Evolutionary conservation across 2,113 vertebrate genomes (phyloP), one percentile per base, ranked within the genome.

Genomic region (Ursus arctos): DNA sequence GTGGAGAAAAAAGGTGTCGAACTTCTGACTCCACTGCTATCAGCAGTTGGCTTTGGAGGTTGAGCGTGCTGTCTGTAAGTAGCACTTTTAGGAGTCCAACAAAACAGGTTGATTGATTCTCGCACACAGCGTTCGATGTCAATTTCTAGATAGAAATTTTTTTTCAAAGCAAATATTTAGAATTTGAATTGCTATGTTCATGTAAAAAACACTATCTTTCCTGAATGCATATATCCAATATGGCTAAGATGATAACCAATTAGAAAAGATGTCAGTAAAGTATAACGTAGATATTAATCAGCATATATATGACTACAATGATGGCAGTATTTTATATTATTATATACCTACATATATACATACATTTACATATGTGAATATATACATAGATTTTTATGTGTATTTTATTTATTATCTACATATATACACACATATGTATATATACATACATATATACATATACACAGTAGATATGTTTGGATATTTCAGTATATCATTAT

Each of bases 91-190:
- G 99, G 99, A 0, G 99, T 99, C 99, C 99, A 99, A 98, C 99
- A 99, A 97, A 99, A 99, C 57, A 99, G 99, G 98, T 98, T 99
- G 98, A 99, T 99, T 0, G 99, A 99, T 98, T 99, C 99, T n/a
- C 99, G 99, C 24, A 99, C 99, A 53, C 99, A 99, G 11, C 99
- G 99, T 69, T 99, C 99, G 59, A 99, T 99, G 76, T 99, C 99
- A 18, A 99, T 99, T 99, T 99, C 99, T 99, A 97, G 10, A 28
- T 0, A 94, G 98, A 91, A 26, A 63, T 91, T 14, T 55, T 47
- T 47, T 40, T 15, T n/a, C 11, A 19, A 53, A 97, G 21, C 0
- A n/a, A 83, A 84, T 19, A 40, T 21, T 77, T n/a, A 82, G 53
- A 94, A 74, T 59, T 92, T 69, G 28, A 36, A 95, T 57, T 81